These are phyloP conservation scores for Trinectes maculatus DNA, from an alignment of 2,113 vertebrate genomes.

Conservation along the genomic window DNA sequence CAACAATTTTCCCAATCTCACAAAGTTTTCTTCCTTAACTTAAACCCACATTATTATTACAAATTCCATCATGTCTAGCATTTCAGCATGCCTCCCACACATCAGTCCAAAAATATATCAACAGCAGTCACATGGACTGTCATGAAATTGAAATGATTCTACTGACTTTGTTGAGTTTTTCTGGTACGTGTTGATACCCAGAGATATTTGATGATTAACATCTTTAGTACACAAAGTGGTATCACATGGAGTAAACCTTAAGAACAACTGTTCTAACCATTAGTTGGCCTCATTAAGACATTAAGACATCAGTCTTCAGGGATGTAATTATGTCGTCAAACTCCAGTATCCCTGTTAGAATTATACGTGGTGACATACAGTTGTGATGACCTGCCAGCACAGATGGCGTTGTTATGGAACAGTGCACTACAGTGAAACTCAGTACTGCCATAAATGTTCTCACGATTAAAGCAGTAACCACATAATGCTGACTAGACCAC, in stretches of 20 bases:
- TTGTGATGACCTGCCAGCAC: no score
- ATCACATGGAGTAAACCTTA: no score
- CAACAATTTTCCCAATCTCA: not conserved
- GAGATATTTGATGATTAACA: not conserved
- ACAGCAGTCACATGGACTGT: not conserved
- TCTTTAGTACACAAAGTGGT: no score
- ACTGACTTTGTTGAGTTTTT: not conserved
- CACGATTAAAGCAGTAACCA: no score
- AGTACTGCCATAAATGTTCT: no score
- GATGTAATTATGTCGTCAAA: not conserved
- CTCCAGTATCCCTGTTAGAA: no score
- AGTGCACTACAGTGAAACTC: no score
- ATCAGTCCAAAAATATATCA: not conserved
- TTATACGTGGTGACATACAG: no score
- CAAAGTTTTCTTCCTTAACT: not conserved
- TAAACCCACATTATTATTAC: not conserved
- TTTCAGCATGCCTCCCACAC: no score
- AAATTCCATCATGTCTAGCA: not conserved
- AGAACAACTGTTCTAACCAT: not conserved
- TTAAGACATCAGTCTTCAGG: not conserved
- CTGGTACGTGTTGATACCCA: not conserved
- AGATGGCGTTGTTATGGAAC: no score
- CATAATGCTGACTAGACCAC: no score
- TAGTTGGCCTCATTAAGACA: not conserved
- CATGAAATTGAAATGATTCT: not conserved